Evolutionary conservation across 2,797 vertebrate genomes (phyloP), one percentile per base, ranked within the genome.

Genomic region (Triplophysa bombifrons): DNA sequence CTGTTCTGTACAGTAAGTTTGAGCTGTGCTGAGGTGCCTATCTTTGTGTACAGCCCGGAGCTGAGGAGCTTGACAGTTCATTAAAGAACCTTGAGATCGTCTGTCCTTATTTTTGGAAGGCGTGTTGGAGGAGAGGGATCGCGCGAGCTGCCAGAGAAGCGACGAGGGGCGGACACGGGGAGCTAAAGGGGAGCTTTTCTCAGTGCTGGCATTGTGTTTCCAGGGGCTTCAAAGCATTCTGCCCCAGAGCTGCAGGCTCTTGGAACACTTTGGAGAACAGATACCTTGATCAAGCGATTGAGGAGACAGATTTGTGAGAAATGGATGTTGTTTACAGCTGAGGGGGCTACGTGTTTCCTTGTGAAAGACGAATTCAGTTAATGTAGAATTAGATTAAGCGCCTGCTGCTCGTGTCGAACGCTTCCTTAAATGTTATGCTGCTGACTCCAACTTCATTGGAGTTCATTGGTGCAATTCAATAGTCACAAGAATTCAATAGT

Each of bases 61-160:
- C 85, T 82, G 84, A 84, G 79, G 72, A 79, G 64, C 84, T 86
- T 83, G 86, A 83, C 83, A 82, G 78, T 88, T 88, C 85, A 87
- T 87, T 87, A 87, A 85, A 88, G 82, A 84, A 85, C 67, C 82
- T 79, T 55, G 81, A 82, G 84, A 87, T 78, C 72, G 58, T 84
- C 85, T 82, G 78, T 86, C 82, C 83, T 86, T 86, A 87, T 88
- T 88, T 87, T 88, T 85, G 87, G 85, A 87, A 81, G 87, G 78
- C 80, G 74, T 82, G 80, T 80, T 86, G 76, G 82, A 86, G 84
- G 69, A 82, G 70, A 84, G 83, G 84, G 80, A 88, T 86, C 77
- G 85, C 66, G 30, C 63, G 76, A 83, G 81, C 83, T 87, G 87
- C 79, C 86, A 86, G 85, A 64, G 65, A 83, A 84, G 82, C 78